phyloP scores from a whole-genome alignment of 2,797 vertebrate species.

The Melopsittacus undulatus region DNA sequence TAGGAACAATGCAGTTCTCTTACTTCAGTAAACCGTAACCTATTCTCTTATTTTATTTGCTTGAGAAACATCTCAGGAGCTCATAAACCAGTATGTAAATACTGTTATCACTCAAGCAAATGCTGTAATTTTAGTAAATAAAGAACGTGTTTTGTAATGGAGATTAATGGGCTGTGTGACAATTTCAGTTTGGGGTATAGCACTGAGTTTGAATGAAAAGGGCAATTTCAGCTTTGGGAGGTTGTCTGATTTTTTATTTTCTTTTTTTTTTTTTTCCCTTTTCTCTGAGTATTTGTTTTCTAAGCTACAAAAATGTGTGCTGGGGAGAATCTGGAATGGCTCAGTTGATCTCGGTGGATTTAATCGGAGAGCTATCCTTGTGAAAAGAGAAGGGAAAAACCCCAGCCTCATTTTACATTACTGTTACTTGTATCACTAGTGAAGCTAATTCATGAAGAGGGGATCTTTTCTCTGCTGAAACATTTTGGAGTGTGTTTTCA shows the following conservation, averaged over 20 bases:
- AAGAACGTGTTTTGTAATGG: slow-evolving; percentile 58
- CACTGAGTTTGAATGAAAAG: background rate
- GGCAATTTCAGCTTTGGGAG: slow-evolving; percentile 35
- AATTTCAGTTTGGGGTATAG: slow-evolving; percentile 27
- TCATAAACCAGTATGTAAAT: slow-evolving; percentile 63
- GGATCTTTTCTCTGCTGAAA: background rate
- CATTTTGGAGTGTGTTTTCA: background rate
- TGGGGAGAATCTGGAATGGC: background rate
- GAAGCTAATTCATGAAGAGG: background rate
- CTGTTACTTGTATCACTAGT: background rate
- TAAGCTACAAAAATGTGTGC: background rate
- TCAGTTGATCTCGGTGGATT: background rate
- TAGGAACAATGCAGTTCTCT: slow-evolving; percentile 43
- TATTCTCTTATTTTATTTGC: slow-evolving; percentile 59
- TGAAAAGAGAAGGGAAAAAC: background rate
- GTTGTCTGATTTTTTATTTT: background rate
- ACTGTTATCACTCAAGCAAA: slow-evolving; percentile 54
- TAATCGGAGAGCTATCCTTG: background rate
- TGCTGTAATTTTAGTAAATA: slow-evolving; percentile 61
- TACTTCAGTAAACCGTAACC: slow-evolving; percentile 60
- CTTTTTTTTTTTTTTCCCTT: too few species aligned
- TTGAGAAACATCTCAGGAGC: slow-evolving; percentile 56
- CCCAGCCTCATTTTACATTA: background rate
- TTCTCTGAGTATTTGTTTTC: slow-evolving; percentile 5
- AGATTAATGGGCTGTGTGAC: slow-evolving; percentile 46